Evolutionary conservation across 2,888 invertebrate genomes (phyloP).

Genomic region (Cyrtodaria siliqua): DNA sequence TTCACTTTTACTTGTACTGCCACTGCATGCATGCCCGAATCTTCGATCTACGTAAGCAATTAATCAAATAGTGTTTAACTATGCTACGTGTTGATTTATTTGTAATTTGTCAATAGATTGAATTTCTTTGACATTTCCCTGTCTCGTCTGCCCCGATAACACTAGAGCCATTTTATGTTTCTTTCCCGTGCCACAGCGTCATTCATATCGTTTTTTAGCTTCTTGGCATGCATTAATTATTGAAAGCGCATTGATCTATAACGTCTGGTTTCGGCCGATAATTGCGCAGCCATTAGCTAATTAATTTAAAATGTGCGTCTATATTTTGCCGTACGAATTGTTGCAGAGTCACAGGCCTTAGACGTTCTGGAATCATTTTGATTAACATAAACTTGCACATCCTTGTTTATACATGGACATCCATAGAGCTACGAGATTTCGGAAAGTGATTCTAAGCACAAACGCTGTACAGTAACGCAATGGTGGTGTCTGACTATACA

Average conservation of each 20-base stretch:
- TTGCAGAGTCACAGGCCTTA: too few species aligned
- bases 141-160: constrained; percentile 2
- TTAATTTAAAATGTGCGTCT: constrained; percentile 29
- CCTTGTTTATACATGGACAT: too few species aligned
- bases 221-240: constrained; percentile 39
- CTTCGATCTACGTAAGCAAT: constrained; percentile 6
- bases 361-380: too few species aligned
- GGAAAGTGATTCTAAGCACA: too few species aligned
- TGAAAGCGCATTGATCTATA: constrained; percentile 24
- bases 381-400: too few species aligned
- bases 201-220: constrained; percentile 16
- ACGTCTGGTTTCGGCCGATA: constrained; percentile 24
- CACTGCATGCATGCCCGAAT: neutral
- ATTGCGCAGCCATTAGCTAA: constrained; percentile 42
- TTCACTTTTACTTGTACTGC: too few species aligned
- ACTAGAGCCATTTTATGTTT: constrained; percentile 12
- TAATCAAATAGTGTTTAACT: constrained; percentile 24
- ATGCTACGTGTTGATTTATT: constrained; percentile 12
- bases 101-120: constrained; percentile 17
- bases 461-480: too few species aligned
- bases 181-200: constrained; percentile 16
- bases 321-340: too few species aligned
- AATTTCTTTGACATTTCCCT: constrained; percentile 23
- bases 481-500: too few species aligned
- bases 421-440: too few species aligned